Percentiles rank a stretch among this genome's conserved stretches.
phyloP scores from a whole-genome alignment of 2,797 vertebrate species.

The Orientallactaga sibirica region DNA sequence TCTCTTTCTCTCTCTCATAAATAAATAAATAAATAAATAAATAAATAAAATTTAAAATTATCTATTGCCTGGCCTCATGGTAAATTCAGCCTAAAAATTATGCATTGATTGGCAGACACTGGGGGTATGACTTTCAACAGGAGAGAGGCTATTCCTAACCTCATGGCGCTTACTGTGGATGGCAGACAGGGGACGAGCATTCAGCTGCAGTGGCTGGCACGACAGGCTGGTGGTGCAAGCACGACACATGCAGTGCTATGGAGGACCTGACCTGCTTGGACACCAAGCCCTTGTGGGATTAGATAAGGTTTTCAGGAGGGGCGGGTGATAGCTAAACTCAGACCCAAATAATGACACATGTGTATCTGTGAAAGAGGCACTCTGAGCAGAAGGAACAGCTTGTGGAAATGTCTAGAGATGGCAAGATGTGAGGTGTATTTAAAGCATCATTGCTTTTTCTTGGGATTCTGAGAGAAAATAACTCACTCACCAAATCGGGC shows the following conservation, averaged over 20 bases:
- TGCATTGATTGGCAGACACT: not conserved
- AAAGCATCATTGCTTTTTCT: not conserved
- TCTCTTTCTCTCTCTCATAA: no score
- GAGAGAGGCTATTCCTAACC: not conserved
- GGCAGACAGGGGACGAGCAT: not conserved
- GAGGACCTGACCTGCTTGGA: not conserved
- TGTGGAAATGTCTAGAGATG: no score
- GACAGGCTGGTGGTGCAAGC: not conserved
- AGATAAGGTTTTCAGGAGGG: not conserved
- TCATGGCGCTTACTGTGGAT: not conserved
- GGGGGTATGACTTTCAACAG: not conserved
- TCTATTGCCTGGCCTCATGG: no score
- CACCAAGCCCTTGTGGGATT: no score
- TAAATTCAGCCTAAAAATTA: no score
- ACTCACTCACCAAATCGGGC: no score
- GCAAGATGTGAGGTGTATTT: accelerated
- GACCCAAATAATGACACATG: not conserved
- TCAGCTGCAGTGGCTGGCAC: not conserved
- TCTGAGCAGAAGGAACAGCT: not conserved
- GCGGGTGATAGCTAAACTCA: not conserved
- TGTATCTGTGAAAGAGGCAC: not conserved
- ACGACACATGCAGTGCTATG: not conserved
- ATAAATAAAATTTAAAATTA: no score
- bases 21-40: no score
- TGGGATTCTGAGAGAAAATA: not conserved